These are phyloP conservation scores for Leucophora obtusa DNA, from an alignment of 2,888 invertebrate genomes.

Conservation along the genomic window DNA sequence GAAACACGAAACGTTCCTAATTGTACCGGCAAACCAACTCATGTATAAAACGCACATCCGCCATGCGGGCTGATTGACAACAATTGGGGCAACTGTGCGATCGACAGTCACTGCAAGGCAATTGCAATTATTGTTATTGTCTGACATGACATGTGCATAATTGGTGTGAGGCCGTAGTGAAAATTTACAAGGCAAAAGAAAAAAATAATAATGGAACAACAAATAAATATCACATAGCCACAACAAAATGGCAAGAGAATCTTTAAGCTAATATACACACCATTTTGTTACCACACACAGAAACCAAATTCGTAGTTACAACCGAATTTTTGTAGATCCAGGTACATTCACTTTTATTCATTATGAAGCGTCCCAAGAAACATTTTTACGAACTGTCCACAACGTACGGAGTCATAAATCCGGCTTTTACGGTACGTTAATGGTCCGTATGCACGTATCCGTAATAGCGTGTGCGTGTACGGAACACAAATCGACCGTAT, in stretches of 20 bases:
- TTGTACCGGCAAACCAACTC: slow-evolving; percentile 59
- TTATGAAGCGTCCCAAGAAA: too few species aligned
- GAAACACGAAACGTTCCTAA: slow-evolving; percentile 63
- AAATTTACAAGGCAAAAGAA: slow-evolving; percentile 9
- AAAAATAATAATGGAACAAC: not conserved
- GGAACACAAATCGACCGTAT: too few species aligned
- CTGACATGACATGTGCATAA: slow-evolving; percentile 64
- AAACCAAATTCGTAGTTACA: too few species aligned
- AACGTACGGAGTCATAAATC: too few species aligned
- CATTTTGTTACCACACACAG: slow-evolving; percentile 25
- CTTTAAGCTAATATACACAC: slow-evolving; percentile 14
- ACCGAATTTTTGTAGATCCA: too few species aligned
- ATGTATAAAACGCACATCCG: slow-evolving; percentile 67
- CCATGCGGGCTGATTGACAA: slow-evolving; percentile 69
- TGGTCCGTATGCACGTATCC: too few species aligned
- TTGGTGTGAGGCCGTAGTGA: slow-evolving; percentile 62
- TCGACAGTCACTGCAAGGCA: slow-evolving; percentile 68
- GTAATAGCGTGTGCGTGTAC: too few species aligned
- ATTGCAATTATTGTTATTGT: slow-evolving; percentile 67
- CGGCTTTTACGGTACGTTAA: too few species aligned
- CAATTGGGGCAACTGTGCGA: slow-evolving; percentile 70
- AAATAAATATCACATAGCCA: slow-evolving; percentile 1
- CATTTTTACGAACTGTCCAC: too few species aligned
- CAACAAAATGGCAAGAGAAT: slow-evolving; percentile 23
- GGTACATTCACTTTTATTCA: too few species aligned